phyloP scores from a whole-genome alignment of 2,113 vertebrate species.

The Myiopsitta monachus region DNA sequence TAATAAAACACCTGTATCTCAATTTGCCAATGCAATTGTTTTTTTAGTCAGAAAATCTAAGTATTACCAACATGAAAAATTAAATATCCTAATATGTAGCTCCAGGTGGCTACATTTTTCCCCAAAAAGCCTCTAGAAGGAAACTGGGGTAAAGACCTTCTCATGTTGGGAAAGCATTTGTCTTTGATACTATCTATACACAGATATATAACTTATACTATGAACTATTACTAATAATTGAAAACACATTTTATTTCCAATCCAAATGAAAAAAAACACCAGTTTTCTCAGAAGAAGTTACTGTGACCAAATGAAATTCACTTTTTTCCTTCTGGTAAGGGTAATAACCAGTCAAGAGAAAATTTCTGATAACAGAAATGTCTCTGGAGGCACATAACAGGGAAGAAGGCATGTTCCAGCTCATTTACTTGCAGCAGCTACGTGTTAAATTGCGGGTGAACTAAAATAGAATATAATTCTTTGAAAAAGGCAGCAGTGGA shows the following conservation, averaged over 20 bases:
- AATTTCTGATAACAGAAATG: not conserved
- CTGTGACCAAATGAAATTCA: not conserved
- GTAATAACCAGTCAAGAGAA: not conserved
- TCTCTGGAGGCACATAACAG: not conserved
- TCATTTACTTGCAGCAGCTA: slow-evolving; percentile 28
- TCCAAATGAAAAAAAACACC: not conserved
- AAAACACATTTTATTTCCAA: not conserved
- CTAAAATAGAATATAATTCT: slow-evolving; percentile 29
- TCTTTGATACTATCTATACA: not conserved
- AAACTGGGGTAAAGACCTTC: not conserved
- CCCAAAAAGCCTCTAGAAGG: not conserved
- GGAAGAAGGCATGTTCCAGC: slow-evolving; percentile 8
- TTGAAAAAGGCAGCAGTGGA: not conserved
- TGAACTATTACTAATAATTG: not conserved
- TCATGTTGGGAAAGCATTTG: not conserved
- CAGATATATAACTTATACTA: not conserved
- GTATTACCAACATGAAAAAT: not conserved
- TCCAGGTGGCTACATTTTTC: not conserved
- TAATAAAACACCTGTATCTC: not conserved
- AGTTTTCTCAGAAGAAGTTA: not conserved
- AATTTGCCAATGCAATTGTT: not conserved
- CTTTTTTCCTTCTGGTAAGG: not conserved
- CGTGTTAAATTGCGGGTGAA: not conserved
- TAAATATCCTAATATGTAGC: not conserved
- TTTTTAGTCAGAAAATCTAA: not conserved